Conservation (phyloP, 2,888 invertebrate genomes). For the Netelia inedita region DNA sequence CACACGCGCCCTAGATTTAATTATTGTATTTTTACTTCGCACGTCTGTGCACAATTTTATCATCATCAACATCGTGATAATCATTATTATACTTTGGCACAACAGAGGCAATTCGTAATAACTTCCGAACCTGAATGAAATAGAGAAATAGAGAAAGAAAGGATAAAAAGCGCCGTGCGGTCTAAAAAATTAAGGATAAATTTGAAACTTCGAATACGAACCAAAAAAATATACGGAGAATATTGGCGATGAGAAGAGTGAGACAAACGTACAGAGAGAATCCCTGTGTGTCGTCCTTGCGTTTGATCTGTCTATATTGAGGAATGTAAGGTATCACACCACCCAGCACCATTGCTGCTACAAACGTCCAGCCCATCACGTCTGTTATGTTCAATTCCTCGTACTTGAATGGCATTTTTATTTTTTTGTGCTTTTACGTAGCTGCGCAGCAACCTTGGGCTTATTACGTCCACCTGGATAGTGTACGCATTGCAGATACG, state of each 20-base stretch:
- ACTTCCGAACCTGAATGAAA: constrained; percentile 96
- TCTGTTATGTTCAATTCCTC: constrained; percentile 90
- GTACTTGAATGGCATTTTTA: constrained; percentile 74
- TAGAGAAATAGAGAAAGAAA: constrained; percentile 9
- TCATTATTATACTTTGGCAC: constrained; percentile 99
- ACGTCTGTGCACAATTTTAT: constrained; percentile 96
- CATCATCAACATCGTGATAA: constrained; percentile 97
- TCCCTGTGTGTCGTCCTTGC: constrained; percentile 97
- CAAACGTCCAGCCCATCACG: constrained; percentile 92
- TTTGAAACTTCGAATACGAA: constrained; percentile 85
- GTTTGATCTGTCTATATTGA: constrained; percentile 97
- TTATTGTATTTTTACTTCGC: constrained; percentile 92
- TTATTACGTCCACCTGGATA: constrained; percentile 2
- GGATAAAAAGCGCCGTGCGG: constrained; percentile 20
- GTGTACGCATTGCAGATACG: neutral
- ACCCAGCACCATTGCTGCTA: constrained; percentile 97
- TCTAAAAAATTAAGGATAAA: constrained; percentile 7
- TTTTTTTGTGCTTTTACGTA: constrained; percentile 4
- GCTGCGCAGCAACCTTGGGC: neutral
- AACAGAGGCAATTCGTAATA: constrained; percentile 97
- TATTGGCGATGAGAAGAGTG: constrained; percentile 97
- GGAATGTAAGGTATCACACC: constrained; percentile 98
- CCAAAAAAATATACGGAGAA: constrained; percentile 99
- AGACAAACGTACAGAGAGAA: constrained; percentile 99
- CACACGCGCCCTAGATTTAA: constrained; percentile 91